These are phyloP conservation scores for Planococcus citri DNA, from an alignment of 1,140 invertebrate species.

Conservation along the genomic window DNA sequence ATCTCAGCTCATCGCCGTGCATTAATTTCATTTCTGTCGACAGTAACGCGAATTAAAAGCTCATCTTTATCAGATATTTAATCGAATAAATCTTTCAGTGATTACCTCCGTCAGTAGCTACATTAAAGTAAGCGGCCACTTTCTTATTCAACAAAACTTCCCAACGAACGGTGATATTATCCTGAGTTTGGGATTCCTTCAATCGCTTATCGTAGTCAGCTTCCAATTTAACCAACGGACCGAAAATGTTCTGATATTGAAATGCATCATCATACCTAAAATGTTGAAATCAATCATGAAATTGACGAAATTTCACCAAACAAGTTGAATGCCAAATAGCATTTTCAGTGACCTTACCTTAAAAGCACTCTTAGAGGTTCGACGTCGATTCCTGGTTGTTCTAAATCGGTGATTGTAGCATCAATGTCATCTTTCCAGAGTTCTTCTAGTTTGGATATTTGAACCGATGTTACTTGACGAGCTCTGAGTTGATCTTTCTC, in stretches of 20 bases:
- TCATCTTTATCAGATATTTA: background rate
- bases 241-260: constrained; percentile 98
- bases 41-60: background rate
- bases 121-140: constrained; percentile 89
- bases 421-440: constrained; percentile 98
- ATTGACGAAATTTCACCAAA: background rate
- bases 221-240: constrained; percentile 91
- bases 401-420: constrained; percentile 92
- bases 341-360: too few species aligned
- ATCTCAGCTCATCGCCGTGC: too few species aligned
- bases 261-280: constrained; percentile 91
- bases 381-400: constrained; percentile 93
- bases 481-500: constrained; percentile 91
- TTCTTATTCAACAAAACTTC: constrained; percentile 97
- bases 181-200: constrained; percentile 97
- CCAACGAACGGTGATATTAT: constrained; percentile 97
- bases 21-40: constrained; percentile 75
- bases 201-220: constrained; percentile 96
- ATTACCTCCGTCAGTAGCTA: constrained; percentile 79
- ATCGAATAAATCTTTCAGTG: background rate
- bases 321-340: constrained; percentile 21
- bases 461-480: constrained; percentile 87
- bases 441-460: constrained; percentile 96
- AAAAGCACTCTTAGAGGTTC: constrained; percentile 90
- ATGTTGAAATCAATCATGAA: background rate